These are phyloP conservation scores for Anisognathus igniventris DNA, from an alignment of 2,797 vertebrate genomes.

Conservation along the genomic window DNA sequence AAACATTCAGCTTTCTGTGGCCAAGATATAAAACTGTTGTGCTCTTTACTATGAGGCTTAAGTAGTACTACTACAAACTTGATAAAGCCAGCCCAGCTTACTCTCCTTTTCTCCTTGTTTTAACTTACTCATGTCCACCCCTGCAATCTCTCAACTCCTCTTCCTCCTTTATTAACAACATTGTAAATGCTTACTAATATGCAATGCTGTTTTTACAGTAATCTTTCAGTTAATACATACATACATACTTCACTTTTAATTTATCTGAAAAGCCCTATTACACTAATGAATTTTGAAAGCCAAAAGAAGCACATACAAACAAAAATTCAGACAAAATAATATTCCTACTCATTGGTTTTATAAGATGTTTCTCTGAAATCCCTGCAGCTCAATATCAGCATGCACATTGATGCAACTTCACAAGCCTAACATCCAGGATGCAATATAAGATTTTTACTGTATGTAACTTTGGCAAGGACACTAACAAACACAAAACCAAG, in stretches of 20 bases:
- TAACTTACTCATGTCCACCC: not conserved
- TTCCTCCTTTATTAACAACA: not conserved
- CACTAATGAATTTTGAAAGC: not conserved
- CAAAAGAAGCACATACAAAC: not conserved
- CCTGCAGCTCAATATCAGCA: not conserved
- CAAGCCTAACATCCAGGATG: not conserved
- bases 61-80: not conserved
- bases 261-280: not conserved
- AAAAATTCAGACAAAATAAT: not conserved
- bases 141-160: not conserved
- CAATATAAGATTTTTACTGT: not conserved
- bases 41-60: not conserved
- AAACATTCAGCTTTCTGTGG: not conserved
- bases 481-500: not conserved
- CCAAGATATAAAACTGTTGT: not conserved
- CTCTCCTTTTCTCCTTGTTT: not conserved
- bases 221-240: not conserved
- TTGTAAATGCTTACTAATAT: fast-evolving
- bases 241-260: not conserved
- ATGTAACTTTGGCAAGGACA: not conserved
- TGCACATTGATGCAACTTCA: not conserved
- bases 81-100: not conserved
- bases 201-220: not conserved
- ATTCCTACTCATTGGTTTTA: not conserved
- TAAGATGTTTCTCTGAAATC: not conserved